Evolutionary conservation across 2,797 vertebrate genomes (phyloP).

Genomic region (Phataginus tricuspis): DNA sequence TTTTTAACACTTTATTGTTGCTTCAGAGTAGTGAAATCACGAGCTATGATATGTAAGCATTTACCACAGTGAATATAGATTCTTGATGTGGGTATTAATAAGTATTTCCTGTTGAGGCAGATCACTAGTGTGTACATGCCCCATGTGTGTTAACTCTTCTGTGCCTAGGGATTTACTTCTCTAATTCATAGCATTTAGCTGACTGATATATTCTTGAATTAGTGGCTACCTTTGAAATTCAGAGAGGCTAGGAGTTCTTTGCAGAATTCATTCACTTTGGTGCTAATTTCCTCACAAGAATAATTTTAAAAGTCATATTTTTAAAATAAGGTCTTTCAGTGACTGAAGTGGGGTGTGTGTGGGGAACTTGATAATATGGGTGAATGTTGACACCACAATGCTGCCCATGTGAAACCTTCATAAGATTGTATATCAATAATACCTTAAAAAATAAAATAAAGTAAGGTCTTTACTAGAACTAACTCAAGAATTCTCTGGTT

Average conservation of each 20-base stretch:
- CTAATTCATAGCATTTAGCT: background rate
- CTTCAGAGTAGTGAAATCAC: slow-evolving; percentile 94
- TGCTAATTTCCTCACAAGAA: background rate
- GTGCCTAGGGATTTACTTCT: background rate
- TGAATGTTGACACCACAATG: no score
- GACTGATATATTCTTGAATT: background rate
- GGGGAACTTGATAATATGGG: no score
- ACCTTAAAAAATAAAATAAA: background rate
- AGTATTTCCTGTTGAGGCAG: background rate
- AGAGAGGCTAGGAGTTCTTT: background rate
- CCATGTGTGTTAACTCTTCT: background rate
- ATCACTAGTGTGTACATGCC: background rate
- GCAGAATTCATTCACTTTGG: background rate
- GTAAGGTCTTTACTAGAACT: background rate
- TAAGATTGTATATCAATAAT: no score
- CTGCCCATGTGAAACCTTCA: no score
- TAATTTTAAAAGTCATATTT: background rate
- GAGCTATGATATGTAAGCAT: slow-evolving; percentile 93
- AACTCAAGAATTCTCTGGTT: slow-evolving; percentile 3
- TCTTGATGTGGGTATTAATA: background rate
- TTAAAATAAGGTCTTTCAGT: slow-evolving; percentile 1
- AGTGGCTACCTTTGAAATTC: background rate
- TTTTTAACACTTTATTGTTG: slow-evolving; percentile 97
- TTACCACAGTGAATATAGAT: background rate
- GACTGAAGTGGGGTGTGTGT: no score